Base-by-base conservation (phyloP, 2,113 vertebrate genomes). In the Dromiciops gliroides region DNA sequence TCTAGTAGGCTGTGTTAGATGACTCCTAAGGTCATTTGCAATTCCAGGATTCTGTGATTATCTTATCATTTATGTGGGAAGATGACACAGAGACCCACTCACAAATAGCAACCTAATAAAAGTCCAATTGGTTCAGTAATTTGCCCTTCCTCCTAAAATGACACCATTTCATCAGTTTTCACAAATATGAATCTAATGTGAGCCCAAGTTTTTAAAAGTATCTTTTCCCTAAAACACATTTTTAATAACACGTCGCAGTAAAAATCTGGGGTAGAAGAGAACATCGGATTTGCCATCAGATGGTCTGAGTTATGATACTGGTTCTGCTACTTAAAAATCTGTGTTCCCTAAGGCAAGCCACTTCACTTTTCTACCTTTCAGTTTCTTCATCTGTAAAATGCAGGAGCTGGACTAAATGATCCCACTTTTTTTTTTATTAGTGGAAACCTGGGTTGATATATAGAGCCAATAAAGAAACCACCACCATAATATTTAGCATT, bases 311-410 rank as follows among this genome's bases (percentile, higher is more conserved):
- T 83, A 83, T 5, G n/a, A 83, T 83, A 83, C 67, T 83, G 67
- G 67, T n/a, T 83, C 67, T 83, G 67, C 67, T 83, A 83, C n/a
- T 83, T 83, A 83, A 83, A 83, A 83, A 83, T 83, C 67, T 83
- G 67, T 83, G 67, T 44, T 83, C 67, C 67, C 67, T 44, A 44
- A 83, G 67, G 67, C 67, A 44, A 83, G 19, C 19, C 67, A 44
- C 67, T 75, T 75, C 5, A 75, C 37, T 44, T 83, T 44, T 83
- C n/a, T 83, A 83, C n/a, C n/a, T 22, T 44, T 83, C n/a, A 83
- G 19, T 83, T 83, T 44, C n/a, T 83, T 44, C 67, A 83, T 83
- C 67, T 83, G 67, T 83, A 83, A 83, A 83, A 83, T 83, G n/a
- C 44, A 83, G 19, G n/a, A 23, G 19, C 67, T 83, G 37, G n/a